Evolutionary conservation across 2,888 invertebrate genomes (phyloP).

Genomic region (Adineta ricciae): DNA sequence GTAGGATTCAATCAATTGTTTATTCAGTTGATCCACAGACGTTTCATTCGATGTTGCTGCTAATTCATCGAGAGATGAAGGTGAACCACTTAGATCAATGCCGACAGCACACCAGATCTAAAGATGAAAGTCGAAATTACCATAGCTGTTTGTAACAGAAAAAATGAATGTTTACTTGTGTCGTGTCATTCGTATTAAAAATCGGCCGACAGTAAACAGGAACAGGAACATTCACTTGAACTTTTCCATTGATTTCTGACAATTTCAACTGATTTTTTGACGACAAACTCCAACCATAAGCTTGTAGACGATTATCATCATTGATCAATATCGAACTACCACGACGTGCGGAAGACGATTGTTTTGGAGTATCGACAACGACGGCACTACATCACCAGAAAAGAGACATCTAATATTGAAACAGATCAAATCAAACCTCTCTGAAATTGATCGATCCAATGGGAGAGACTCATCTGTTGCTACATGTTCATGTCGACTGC

Average conservation of each 20-base stretch:
- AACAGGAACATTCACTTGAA: constrained; percentile 63
- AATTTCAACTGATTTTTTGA: constrained; percentile 53
- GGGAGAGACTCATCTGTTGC: not conserved
- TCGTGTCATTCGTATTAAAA: constrained; percentile 19
- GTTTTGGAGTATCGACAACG: not conserved
- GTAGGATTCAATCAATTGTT: constrained; percentile 13
- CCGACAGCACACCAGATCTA: constrained; percentile 90
- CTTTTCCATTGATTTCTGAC: constrained; percentile 33
- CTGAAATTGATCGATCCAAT: not conserved
- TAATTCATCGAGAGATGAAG: not conserved
- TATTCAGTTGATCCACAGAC: constrained; percentile 10
- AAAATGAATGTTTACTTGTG: not conserved
- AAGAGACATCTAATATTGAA: constrained; percentile 40
- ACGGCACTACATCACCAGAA: not conserved
- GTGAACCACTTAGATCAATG: constrained; percentile 57
- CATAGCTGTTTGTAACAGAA: not conserved
- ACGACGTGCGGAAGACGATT: not conserved
- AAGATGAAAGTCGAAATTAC: constrained; percentile 1
- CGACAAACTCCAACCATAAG: constrained; percentile 92
- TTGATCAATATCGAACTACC: constrained; percentile 52
- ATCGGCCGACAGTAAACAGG: constrained; percentile 87
- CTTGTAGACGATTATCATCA: constrained; percentile 77
- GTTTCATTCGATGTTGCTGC: not conserved
- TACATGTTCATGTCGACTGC: not conserved
- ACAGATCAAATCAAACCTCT: not conserved